Percentiles rank a stretch among this genome's conserved stretches.
phyloP scores from a whole-genome alignment of 2,113 vertebrate species.

The Lota lota region DNA sequence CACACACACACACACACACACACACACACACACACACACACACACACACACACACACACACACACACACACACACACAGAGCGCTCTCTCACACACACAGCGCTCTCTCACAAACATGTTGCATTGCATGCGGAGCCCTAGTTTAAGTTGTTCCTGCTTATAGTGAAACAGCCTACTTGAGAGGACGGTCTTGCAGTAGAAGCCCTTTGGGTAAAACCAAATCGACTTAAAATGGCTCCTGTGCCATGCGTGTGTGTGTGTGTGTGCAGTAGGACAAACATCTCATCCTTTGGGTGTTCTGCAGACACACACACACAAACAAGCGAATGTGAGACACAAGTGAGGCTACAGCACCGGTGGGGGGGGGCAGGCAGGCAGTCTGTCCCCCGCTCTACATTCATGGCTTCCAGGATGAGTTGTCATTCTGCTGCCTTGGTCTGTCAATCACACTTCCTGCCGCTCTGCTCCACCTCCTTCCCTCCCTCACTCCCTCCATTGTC shows the following conservation, averaged over 20 bases:
- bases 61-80: slow-evolving; percentile 1
- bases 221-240: slow-evolving; percentile 18
- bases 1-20: slow-evolving; percentile 19
- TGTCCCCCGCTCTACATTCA: slow-evolving; percentile 41
- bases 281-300: slow-evolving; percentile 5
- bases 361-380: slow-evolving; percentile 14
- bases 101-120: neutral
- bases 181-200: slow-evolving; percentile 6
- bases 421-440: slow-evolving; percentile 55
- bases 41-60: slow-evolving; percentile 19
- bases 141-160: slow-evolving; percentile 24
- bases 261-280: neutral
- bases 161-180: slow-evolving; percentile 10
- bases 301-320: slow-evolving; percentile 14
- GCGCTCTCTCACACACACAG: too few relatives aligned
- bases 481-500: slow-evolving; percentile 35
- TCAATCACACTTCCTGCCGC: slow-evolving; percentile 40
- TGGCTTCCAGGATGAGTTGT: slow-evolving; percentile 60
- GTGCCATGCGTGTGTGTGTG: neutral
- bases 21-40: neutral
- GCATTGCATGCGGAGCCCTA: slow-evolving; percentile 15
- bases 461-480: neutral
- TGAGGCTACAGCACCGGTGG: slow-evolving; percentile 1
- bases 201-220: slow-evolving; percentile 26
- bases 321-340: slow-evolving; percentile 1